Evolutionary conservation across 2,113 vertebrate genomes (phyloP).

Genomic region (Melanostigma gelatinosum): DNA sequence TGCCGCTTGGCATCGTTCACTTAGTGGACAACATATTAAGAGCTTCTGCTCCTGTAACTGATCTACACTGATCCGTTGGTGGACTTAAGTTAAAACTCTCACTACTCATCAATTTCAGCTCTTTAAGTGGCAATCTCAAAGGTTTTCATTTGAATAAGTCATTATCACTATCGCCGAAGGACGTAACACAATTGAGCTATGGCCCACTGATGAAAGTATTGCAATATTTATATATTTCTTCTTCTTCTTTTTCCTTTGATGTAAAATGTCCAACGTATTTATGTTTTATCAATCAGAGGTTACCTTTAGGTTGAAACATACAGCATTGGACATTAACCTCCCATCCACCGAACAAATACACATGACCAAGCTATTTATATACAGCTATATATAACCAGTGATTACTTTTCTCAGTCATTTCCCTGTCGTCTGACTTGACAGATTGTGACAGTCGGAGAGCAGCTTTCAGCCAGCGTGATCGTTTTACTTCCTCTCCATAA

Average conservation of each 20-base stretch:
- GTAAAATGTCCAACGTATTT: neutral
- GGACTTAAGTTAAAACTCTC: constrained; percentile 35
- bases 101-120: constrained; percentile 39
- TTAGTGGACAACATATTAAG: constrained; percentile 22
- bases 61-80: constrained; percentile 13
- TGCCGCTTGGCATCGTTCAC: constrained; percentile 18
- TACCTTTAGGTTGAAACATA: neutral
- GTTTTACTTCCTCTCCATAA: constrained; percentile 38
- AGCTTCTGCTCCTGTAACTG: constrained; percentile 30
- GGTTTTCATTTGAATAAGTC: neutral
- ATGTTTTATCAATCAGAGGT: neutral
- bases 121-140: neutral
- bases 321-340: neutral
- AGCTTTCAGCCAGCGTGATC: constrained; percentile 31
- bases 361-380: neutral
- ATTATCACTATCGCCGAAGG: neutral
- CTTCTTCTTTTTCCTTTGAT: neutral
- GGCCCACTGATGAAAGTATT: neutral
- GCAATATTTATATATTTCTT: neutral
- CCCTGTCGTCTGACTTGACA: constrained; percentile 13
- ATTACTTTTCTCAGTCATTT: constrained; percentile 27
- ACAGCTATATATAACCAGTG: neutral
- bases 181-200: neutral
- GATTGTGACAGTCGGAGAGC: constrained; percentile 28
- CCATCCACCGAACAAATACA: neutral